Evolutionary conservation across 1,140 invertebrate genomes (phyloP).

Genomic region (Drosophila serrata): DNA sequence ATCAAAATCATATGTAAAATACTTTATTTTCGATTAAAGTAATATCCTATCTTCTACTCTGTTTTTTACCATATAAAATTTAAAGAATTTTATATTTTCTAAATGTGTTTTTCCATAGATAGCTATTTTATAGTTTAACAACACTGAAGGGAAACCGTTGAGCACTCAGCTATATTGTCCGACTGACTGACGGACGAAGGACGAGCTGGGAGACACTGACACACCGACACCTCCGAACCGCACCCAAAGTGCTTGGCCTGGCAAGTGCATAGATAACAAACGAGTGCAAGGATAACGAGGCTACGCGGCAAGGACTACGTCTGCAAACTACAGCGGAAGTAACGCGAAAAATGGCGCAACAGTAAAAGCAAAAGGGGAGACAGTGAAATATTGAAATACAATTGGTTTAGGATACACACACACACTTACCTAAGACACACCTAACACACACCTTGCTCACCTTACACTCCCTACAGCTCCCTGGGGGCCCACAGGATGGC

Average conservation of each 20-base stretch:
- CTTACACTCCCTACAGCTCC: not conserved
- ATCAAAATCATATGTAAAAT: not conserved
- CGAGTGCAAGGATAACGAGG: conserved; percentile 78
- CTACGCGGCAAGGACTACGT: conserved; percentile 34
- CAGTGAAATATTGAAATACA: conserved; percentile 82
- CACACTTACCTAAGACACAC: not conserved
- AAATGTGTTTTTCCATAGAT: not conserved
- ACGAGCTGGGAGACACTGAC: conserved; percentile 11
- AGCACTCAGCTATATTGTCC: conserved; percentile 76
- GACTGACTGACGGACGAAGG: conserved; percentile 22
- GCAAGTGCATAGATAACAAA: conserved; percentile 74
- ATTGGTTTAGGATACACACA: conserved; percentile 62
- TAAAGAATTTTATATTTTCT: not conserved
- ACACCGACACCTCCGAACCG: conserved; percentile 21
- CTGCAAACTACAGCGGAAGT: conserved; percentile 36
- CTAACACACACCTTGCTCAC: not conserved
- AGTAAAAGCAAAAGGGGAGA: conserved; percentile 55
- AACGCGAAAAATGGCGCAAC: conserved; percentile 69
- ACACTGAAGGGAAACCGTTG: conserved; percentile 20
- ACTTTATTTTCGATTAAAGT: not conserved
- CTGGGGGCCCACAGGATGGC: conserved; percentile 15
- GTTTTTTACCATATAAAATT: not conserved
- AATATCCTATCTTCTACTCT: not conserved
- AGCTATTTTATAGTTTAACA: not conserved
- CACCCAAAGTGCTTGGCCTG: conserved; percentile 66